Conservation (phyloP, 2,113 vertebrate species). For the Menidia beryllina region DNA sequence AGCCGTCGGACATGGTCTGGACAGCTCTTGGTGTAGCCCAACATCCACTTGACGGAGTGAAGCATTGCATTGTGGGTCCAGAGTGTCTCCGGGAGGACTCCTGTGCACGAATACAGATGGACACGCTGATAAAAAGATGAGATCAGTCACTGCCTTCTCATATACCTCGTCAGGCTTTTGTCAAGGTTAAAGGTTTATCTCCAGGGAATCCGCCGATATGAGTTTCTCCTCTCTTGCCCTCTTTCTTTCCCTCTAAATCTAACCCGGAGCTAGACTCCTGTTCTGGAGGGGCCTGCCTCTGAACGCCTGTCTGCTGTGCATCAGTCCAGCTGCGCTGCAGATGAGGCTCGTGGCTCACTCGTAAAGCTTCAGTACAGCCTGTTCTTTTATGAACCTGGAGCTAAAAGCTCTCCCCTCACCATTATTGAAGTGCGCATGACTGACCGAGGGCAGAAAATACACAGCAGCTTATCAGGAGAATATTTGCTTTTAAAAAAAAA, state of each 20-base stretch:
- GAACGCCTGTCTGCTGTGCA: constrained; percentile 1
- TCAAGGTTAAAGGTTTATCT: constrained; percentile 42
- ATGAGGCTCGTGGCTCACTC: constrained; percentile 13
- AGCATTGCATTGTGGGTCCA: constrained; percentile 25
- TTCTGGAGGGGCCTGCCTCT: constrained; percentile 22
- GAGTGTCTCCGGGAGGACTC: constrained; percentile 10
- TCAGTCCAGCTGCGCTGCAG: constrained; percentile 35
- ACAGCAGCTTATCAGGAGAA: too few relatives aligned
- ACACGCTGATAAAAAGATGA: constrained; percentile 25
- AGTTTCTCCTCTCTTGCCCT: neutral
- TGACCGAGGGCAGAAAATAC: too few relatives aligned
- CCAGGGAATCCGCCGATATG: constrained; percentile 27
- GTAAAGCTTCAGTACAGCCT: constrained; percentile 16
- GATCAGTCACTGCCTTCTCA: constrained; percentile 57
- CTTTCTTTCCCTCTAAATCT: constrained; percentile 3
- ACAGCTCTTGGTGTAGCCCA: constrained; percentile 30
- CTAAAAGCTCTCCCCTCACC: constrained; percentile 1
- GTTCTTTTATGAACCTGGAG: constrained; percentile 16
- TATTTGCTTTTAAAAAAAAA: too few relatives aligned
- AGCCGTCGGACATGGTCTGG: neutral
- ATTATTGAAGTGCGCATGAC: neutral
- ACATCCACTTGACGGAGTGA: constrained; percentile 32
- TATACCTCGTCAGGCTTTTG: constrained; percentile 34
- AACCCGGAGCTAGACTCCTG: constrained; percentile 22
- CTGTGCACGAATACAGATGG: constrained; percentile 38